phyloP scores from a whole-genome alignment of 2,113 vertebrate genomes.

The Lutjanus erythropterus region DNA sequence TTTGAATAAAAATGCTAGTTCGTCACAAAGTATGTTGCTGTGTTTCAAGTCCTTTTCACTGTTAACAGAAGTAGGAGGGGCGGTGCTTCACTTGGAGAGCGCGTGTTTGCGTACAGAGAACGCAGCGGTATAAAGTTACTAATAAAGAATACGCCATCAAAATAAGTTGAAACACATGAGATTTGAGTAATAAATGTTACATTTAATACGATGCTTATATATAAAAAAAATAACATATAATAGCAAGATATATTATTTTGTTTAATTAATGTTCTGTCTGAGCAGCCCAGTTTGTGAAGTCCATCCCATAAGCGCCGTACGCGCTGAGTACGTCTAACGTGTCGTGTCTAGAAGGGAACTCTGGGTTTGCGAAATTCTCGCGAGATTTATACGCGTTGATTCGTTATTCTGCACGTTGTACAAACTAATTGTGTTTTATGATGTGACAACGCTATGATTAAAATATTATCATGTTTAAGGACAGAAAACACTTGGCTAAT shows the following conservation, averaged over 20 bases:
- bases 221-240: neutral
- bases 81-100: conserved; percentile 35
- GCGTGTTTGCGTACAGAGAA: conserved; percentile 54
- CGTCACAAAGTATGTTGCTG: conserved; percentile 63
- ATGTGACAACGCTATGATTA: too few relatives aligned
- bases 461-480: too few relatives aligned
- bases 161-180: neutral
- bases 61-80: conserved; percentile 71
- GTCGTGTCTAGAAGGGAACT: too few relatives aligned
- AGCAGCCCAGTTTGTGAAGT: neutral
- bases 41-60: conserved; percentile 63
- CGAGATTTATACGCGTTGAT: too few relatives aligned
- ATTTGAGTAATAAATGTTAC: neutral
- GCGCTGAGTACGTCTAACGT: too few relatives aligned
- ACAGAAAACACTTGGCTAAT: too few relatives aligned
- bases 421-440: too few relatives aligned
- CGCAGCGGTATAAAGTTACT: conserved; percentile 27
- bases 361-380: too few relatives aligned
- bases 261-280: neutral
- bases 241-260: neutral
- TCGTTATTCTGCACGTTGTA: too few relatives aligned
- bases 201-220: neutral
- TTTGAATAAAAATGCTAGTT: conserved; percentile 43
- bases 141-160: neutral
- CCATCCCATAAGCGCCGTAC: too few relatives aligned